Base-by-base conservation (phyloP, 2,888 invertebrate genomes). In the Girardia tigrina region DNA sequence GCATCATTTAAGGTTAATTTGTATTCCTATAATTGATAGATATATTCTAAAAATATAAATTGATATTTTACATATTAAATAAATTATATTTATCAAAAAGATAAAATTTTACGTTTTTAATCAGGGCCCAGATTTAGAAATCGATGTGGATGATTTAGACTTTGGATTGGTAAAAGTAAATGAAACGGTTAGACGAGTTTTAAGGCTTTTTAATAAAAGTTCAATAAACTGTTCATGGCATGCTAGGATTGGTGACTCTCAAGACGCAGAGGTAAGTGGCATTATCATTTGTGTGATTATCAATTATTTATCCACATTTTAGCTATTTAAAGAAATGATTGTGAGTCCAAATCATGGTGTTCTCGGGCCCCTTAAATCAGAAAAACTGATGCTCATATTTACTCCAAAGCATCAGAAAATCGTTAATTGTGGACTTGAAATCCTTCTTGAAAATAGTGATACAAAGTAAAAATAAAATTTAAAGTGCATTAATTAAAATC, bases 91-190 rank as follows among this genome's bases (percentile, higher is more conserved):
- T 42, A 1, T n/a, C n/a, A 72, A 75, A 72, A 75, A 73, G 29
- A 29, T 56, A 2, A 29, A 73, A 26, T 76, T 28, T 26, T 26
- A 23, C 26, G 70, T 70, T 36, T 28, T 8, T 71, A 16, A 36
- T 27, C 77, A 84, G 83, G 83, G 83, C 2, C 82, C 83, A 27
- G 83, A 83, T 74, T 77, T 84, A 12, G 76, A 74, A 0, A 79
- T 84, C 23, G 82, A 81, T 72, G 79, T 82, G 28, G 80, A 83
- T 2, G 81, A 81, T 72, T 75, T 83, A 16, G 81, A 83, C 79
- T 83, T 83, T 80, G 83, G 83, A 28, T 79, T 84, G 29, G 81
- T 83, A 26, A 78, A 81, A 26, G 77, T 83, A 12, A 83, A 83
- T 12, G 78, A 81, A 70, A 78, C 78, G 0, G 80, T 78, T 14